Evolutionary conservation across 2,888 invertebrate species (phyloP), one percentile per base, ranked within the genome.

Genomic region (Bombylius major): DNA sequence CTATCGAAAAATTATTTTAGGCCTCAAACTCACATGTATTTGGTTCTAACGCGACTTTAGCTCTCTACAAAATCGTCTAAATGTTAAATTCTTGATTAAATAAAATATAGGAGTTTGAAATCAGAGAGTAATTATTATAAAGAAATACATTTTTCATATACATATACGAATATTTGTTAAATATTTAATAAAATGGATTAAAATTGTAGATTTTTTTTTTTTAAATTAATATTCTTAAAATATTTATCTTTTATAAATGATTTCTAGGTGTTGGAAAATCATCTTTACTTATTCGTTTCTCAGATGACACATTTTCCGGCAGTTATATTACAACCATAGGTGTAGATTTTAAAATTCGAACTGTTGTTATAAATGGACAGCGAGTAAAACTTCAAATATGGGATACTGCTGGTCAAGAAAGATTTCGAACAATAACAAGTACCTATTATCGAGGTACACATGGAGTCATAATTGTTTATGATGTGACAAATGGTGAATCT

Each of bases 361-460:
- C 98, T 61, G 86, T 99, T 66, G 87, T 86, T 70, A 83, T 94
- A 66, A 89, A 92, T 68, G 92, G 92, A 58, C 86, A 91, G 71
- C 82, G 88, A 70, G 92, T 94, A 52, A 95, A 95, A 76, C 78
- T 95, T 63, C 94, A 95, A 77, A 98, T 99, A 70, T 98, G 98
- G 97, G 96, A 96, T 76, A 96, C 96, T 44, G 95, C 96, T 57
- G 96, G 96, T 1, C 96, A 97, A 76, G 96, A 97, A 76, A 79
- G 96, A 68, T 97, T 97, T 77, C 81, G 98, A 69, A 99, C 99
- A 58, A 99, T 99, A 67, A 99, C 99, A 57, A 96, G 98, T 73
- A 99, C 98, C 60, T 94, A 99, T 76, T 99, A 99, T 75, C 81
- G 99, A 70, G 99, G 99, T 56, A 99, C 99, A 51, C 98, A 99